Evolutionary conservation across 2,888 invertebrate species (phyloP), one percentile per base, ranked within the genome.

Genomic region (Dioctria linearis): DNA sequence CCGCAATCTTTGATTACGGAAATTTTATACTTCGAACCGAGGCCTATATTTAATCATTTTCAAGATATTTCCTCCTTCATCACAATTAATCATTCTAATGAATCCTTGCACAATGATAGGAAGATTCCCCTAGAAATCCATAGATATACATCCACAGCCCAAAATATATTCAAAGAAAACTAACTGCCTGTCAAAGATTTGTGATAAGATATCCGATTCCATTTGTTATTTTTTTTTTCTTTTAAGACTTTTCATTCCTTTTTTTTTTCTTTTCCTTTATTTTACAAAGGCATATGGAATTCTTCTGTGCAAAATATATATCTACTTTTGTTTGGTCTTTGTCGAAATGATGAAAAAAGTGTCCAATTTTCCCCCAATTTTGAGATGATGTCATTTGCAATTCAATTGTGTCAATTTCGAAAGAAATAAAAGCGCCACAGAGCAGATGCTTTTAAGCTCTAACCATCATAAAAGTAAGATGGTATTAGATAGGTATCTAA

Each of bases 351-450:
- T 69, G 73, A 42, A 43, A 75, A 69, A 59, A 75, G 42, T 59
- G 57, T 75, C 73, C 59, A 75, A 75, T 75, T 75, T 75, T 43
- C 43, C 59, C 43, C 73, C 59, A 43, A 75, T 75, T 59, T 59
- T 43, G 73, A 75, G 59, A 59, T 75, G 73, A 75, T 75, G 73
- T 75, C 73, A 75, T 75, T 75, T 75, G 73, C 73, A 75, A 75
- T 75, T 75, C 73, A 75, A 75, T 75, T 59, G 73, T 75, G 59
- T 59, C 73, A 75, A 75, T 75, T 75, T 75, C 13, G 6, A 6
- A 42, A 43, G 73, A 13, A 42, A 51, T 59, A 75, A 75, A 75
- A 75, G 43, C 73, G 43, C 73, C 63, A 13, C 43, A 43, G 59
- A 43, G 59, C 59, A 59, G 57, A 59, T 59, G 73, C 73, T 59